Conservation (phyloP, 2,888 invertebrate genomes). For the Latrodectus hesperus region DNA sequence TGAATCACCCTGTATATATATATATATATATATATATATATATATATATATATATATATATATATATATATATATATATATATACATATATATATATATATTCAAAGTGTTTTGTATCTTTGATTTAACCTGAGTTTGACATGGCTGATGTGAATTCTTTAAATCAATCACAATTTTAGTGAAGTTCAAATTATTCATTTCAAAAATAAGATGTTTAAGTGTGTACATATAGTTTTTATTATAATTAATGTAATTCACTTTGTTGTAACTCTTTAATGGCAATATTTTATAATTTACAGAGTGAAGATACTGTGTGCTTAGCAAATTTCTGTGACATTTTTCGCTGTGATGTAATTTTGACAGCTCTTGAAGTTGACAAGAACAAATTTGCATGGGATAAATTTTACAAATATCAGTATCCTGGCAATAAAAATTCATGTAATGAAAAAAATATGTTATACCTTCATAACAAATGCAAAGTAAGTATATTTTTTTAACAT, state of each 20-base stretch:
- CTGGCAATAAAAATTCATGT: slow-evolving; percentile 41
- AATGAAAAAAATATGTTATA: slow-evolving; percentile 54
- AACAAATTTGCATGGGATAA: slow-evolving; percentile 44
- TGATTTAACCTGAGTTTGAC: no score
- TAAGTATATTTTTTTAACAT: background rate
- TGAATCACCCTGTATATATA: no score
- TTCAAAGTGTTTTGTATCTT: no score
- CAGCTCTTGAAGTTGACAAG: slow-evolving; percentile 46
- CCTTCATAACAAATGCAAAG: slow-evolving; percentile 63
- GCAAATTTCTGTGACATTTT: slow-evolving; percentile 97
- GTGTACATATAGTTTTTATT: no score
- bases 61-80: no score
- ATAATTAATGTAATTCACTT: background rate
- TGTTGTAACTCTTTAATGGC: background rate
- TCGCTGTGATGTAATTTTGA: slow-evolving; percentile 88
- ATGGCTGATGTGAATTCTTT: no score
- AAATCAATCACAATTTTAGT: no score
- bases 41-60: no score
- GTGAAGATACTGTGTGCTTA: slow-evolving; percentile 92
- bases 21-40: no score
- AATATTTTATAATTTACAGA: slow-evolving; percentile 78
- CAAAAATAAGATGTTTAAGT: no score
- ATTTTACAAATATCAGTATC: slow-evolving; percentile 23
- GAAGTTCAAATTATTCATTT: no score
- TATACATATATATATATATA: no score